Evolutionary conservation across 2,113 vertebrate species (phyloP), one percentile per base, ranked within the genome.

Genomic region (Crypturellus undulatus): DNA sequence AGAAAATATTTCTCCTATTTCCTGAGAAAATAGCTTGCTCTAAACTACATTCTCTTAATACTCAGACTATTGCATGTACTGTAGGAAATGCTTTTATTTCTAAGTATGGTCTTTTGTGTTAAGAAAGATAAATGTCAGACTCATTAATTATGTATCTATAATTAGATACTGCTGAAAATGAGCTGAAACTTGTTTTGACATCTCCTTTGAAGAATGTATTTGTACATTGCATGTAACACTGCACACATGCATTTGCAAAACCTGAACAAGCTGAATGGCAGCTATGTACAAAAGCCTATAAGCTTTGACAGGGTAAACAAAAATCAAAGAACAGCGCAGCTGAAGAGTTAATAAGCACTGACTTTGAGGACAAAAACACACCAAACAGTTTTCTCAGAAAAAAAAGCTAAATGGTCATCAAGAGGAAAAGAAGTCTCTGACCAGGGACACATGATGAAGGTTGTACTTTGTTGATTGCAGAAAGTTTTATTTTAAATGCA

Each of bases 101-200:
- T 49, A 92, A 89, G 85, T 76, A 87, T 43, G 24, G 77, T 90
- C 93, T 96, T 97, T 96, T 96, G 94, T 97, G 92, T 92, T 84
- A 84, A 88, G 95, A 96, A 91, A 95, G 94, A 96, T 96, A 96
- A 96, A 96, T 96, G 93, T 95, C 96, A 97, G 86, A 42, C 84
- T 96, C 93, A 94, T 97, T 97, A 97, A 97, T 96, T 97, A 96
- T 95, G 94, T 93, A 96, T 72, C 94, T 90, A 90, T 96, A 97
- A 96, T 96, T 96, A 96, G 88, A 92, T 86, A 96, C 88, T 79
- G 75, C 92, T 93, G 92, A 96, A 96, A 96, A 97, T 24, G 77
- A 95, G 95, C 80, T 95, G 90, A 89, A 96, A 96, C 94, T 94
- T 96, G 96, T 96, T 97, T 97, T 96, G 96, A 96, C 96, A 97